Base-by-base conservation (phyloP, 2,888 invertebrate species). In the Nemapogon koenigi region DNA sequence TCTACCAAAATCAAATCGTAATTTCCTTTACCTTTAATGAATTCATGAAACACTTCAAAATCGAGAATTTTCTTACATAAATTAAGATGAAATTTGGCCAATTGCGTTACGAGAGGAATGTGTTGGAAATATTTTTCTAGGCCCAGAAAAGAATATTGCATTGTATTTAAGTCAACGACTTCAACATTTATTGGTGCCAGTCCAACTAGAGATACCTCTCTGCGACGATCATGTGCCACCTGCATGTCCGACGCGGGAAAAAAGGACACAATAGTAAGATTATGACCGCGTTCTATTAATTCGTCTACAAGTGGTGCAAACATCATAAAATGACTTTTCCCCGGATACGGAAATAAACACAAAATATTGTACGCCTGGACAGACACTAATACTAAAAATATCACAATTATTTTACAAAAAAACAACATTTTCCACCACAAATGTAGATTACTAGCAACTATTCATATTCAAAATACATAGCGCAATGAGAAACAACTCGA, bases 321-420 rank as follows among this genome's bases (percentile, higher is more conserved):
- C 2, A 81, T 69, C 45, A 68, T 62, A 43, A 76, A 67, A 44
- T 82, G 82, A 37, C 82, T 82, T 40, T 71, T 76, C 0, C 81
- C 81, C 0, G 60, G 55, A 41, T 79, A 73, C 2, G 69, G 66
- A 25, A 81, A 62, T 1, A 73, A 42, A 8, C 62, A 73, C 4
- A 81, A 52, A 29, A 81, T 69, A 31, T 51, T 56, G 33, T 52
- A 59, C n/a, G n/a, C n/a, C n/a, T n/a, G n/a, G n/a, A n/a, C n/a
- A n/a, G n/a, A n/a, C n/a, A n/a, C n/a, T n/a, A n/a, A n/a, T n/a
- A n/a, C n/a, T n/a, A n/a, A n/a, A n/a, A n/a, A n/a, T n/a, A n/a
- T n/a, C n/a, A n/a, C n/a, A n/a, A n/a, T n/a, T n/a, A n/a, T n/a
- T n/a, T n/a, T n/a, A n/a, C n/a, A n/a, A n/a, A n/a, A n/a, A n/a